Evolutionary conservation across 30 jellyfish, hydroid and myxozoan genomes (phyloP).

Genomic region (Cassiopea andromeda): DNA sequence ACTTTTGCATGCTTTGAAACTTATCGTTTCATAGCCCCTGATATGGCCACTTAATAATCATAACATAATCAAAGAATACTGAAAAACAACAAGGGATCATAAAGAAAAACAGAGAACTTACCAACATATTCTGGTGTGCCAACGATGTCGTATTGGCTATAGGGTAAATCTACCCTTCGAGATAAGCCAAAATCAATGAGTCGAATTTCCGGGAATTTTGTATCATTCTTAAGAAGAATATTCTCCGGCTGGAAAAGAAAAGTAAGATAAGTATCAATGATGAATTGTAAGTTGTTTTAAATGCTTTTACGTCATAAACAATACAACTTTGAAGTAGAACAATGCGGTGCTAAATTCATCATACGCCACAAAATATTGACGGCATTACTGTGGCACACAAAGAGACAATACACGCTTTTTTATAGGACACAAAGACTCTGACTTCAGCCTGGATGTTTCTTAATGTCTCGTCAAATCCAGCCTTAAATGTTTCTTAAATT

Average conservation of each 20-base stretch:
- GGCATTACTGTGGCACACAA: no score
- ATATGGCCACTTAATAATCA: not conserved
- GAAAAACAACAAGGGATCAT: not conserved
- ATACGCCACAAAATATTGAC: no score
- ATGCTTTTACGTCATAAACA: not conserved
- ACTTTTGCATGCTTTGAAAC: no score
- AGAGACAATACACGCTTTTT: no score
- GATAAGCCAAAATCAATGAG: conserved; percentile 97
- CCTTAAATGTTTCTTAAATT: no score
- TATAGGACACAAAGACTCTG: no score
- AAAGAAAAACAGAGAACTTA: conserved; percentile 27
- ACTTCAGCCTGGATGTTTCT: no score
- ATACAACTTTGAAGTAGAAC: no score
- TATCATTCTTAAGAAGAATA: conserved; percentile 75
- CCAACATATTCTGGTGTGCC: conserved; percentile 99
- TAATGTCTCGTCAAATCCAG: no score
- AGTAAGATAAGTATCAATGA: not conserved
- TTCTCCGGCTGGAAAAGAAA: conserved; percentile 90
- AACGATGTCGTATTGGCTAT: conserved; percentile 99
- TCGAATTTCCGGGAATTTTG: conserved; percentile 93
- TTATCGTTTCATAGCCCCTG: no score
- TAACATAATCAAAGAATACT: not conserved
- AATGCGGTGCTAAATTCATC: no score
- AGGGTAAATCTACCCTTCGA: conserved; percentile 93
- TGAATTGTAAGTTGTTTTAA: not conserved